Percentiles rank a stretch among this genome's conserved stretches.
Evolutionary conservation across 2,888 invertebrate genomes (phyloP).

Genomic region (Epinotia nisella): DNA sequence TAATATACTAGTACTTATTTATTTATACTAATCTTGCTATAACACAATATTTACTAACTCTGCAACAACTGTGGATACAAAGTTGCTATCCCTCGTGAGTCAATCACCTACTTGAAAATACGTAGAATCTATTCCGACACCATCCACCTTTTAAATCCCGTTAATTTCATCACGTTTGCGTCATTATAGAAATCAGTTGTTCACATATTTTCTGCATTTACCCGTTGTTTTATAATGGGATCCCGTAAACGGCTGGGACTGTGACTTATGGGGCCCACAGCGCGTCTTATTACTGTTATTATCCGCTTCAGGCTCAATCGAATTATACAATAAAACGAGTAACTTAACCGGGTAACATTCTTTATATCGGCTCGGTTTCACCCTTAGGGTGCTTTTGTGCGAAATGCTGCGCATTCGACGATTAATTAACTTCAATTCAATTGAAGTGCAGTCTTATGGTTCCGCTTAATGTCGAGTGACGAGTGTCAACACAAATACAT

Average conservation of each 20-base stretch:
- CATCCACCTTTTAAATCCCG: neutral
- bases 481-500: neutral
- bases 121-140: slow-evolving; percentile 7
- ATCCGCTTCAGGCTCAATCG: slow-evolving; percentile 64
- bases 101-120: slow-evolving; percentile 3
- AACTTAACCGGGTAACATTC: slow-evolving; percentile 45
- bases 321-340: slow-evolving; percentile 63
- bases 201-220: slow-evolving; percentile 39
- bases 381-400: slow-evolving; percentile 52
- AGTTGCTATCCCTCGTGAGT: neutral
- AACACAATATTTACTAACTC: neutral
- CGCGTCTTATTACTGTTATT: slow-evolving; percentile 77
- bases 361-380: slow-evolving; percentile 54
- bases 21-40: too few relatives aligned
- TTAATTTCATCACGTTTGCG: slow-evolving; percentile 16
- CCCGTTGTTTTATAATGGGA: slow-evolving; percentile 55
- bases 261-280: slow-evolving; percentile 72
- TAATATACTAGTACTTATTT: too few relatives aligned
- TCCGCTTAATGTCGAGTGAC: neutral
- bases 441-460: neutral
- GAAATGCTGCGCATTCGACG: neutral
- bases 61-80: neutral
- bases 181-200: slow-evolving; percentile 20
- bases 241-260: slow-evolving; percentile 48
- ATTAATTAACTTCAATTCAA: slow-evolving; percentile 7